Conservation (phyloP, 1,140 invertebrate genomes). For the Panulirus ornatus region DNA sequence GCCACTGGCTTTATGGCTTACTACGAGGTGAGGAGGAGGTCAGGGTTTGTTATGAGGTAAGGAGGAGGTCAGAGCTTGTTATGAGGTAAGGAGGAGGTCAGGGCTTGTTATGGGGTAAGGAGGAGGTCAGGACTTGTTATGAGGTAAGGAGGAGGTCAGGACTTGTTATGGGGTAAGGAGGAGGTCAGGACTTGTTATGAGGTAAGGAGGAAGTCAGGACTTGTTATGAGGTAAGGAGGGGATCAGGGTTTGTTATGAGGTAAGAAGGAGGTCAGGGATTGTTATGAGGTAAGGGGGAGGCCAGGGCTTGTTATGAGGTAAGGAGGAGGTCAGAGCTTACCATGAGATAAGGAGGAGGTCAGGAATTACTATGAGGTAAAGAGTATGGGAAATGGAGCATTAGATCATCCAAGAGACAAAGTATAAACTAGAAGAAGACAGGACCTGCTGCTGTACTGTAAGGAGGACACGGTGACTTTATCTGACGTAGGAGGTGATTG, state of each 20-base stretch:
- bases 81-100: conserved; percentile 83
- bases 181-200: conserved; percentile 79
- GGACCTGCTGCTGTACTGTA: too few species aligned
- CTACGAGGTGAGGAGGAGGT: conserved; percentile 83
- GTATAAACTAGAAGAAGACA: too few species aligned
- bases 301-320: conserved; percentile 82
- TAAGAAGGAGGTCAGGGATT: conserved; percentile 80
- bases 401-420: too few species aligned
- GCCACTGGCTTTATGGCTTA: conserved; percentile 82
- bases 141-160: conserved; percentile 83
- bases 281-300: conserved; percentile 83
- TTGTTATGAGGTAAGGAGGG: conserved; percentile 82
- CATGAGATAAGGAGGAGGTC: conserved; percentile 83
- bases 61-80: conserved; percentile 78
- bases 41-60: conserved; percentile 82
- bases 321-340: conserved; percentile 80
- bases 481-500: too few species aligned
- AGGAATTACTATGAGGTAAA: too few species aligned
- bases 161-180: conserved; percentile 83
- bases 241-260: conserved; percentile 80
- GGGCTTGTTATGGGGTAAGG: conserved; percentile 83
- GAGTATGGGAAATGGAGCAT: neutral
- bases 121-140: conserved; percentile 76
- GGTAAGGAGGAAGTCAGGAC: conserved; percentile 82
- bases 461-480: too few species aligned